Evolutionary conservation across 1,140 invertebrate species (phyloP).

Genomic region (Philaenus spumarius): DNA sequence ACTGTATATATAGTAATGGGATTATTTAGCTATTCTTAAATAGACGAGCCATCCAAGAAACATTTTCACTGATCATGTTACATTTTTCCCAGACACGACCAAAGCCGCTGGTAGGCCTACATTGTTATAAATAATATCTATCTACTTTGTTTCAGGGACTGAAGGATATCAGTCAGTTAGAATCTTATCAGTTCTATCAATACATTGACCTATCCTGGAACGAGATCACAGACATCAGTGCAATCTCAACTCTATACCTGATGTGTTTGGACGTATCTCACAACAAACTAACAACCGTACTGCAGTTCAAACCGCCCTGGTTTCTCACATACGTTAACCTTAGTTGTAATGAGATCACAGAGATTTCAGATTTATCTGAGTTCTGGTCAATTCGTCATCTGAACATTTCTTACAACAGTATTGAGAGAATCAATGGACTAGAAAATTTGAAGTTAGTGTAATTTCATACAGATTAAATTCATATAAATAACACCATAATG

Average conservation of each 20-base stretch:
- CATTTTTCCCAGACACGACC: too few relatives aligned
- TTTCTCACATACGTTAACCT: slow-evolving; percentile 20
- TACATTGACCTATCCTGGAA: slow-evolving; percentile 22
- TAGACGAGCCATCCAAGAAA: too few relatives aligned
- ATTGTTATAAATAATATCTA: too few relatives aligned
- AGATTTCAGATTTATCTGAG: slow-evolving; percentile 10
- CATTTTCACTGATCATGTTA: too few relatives aligned
- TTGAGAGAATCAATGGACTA: slow-evolving; percentile 11
- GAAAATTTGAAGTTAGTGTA: background rate
- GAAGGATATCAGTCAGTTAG: background rate
- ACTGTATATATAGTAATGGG: too few relatives aligned
- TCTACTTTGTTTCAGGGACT: background rate
- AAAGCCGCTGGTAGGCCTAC: too few relatives aligned
- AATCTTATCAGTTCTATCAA: slow-evolving; percentile 6
- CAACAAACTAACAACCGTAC: slow-evolving; percentile 12
- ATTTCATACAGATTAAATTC: too few relatives aligned
- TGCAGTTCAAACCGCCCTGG: slow-evolving; percentile 8
- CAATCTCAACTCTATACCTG: slow-evolving; percentile 10
- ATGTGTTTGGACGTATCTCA: slow-evolving; percentile 22
- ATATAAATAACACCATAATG: too few relatives aligned
- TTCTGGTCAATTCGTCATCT: slow-evolving; percentile 19
- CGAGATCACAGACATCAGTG: slow-evolving; percentile 4
- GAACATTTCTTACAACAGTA: slow-evolving; percentile 22
- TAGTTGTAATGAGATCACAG: slow-evolving; percentile 21
- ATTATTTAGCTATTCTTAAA: too few relatives aligned